Conservation (phyloP, 2,888 invertebrate species). For the Meloe dianella region DNA sequence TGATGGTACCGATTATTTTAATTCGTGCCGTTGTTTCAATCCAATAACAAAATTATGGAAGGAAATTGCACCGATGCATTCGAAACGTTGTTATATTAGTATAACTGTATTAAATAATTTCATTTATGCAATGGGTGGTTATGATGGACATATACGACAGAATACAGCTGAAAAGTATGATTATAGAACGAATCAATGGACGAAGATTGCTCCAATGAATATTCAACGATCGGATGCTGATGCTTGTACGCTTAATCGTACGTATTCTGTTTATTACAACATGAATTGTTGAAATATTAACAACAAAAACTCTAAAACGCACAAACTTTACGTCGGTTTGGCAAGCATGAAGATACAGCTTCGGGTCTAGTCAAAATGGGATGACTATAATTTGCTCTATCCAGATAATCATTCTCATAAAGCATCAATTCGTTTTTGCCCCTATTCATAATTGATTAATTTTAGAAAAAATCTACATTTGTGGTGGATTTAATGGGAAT, state of each 20-base stretch:
- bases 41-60: constrained; percentile 84
- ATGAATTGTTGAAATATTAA: too few relatives aligned
- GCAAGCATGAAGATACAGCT: too few relatives aligned
- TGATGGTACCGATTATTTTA: constrained; percentile 68
- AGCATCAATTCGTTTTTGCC: too few relatives aligned
- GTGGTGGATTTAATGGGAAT: constrained; percentile 91
- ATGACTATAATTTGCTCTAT: too few relatives aligned
- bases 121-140: constrained; percentile 89
- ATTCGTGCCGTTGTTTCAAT: constrained; percentile 71
- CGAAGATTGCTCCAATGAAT: constrained; percentile 86
- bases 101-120: constrained; percentile 78
- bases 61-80: constrained; percentile 90
- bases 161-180: constrained; percentile 88
- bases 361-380: too few relatives aligned
- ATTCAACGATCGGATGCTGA: constrained; percentile 89
- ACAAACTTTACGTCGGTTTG: too few relatives aligned
- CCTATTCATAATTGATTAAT: constrained; percentile 8
- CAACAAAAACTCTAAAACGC: too few relatives aligned
- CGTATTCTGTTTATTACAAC: too few relatives aligned
- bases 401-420: too few relatives aligned
- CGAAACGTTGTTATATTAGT: constrained; percentile 85
- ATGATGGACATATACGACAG: constrained; percentile 84
- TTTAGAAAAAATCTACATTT: constrained; percentile 77
- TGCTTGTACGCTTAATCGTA: constrained; percentile 83
- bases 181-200: constrained; percentile 86